A percentile compares a stretch with the other conserved stretches of the same genome.
Evolutionary conservation across 2,797 vertebrate species (phyloP).

Genomic region (Setipinna tenuifilis): DNA sequence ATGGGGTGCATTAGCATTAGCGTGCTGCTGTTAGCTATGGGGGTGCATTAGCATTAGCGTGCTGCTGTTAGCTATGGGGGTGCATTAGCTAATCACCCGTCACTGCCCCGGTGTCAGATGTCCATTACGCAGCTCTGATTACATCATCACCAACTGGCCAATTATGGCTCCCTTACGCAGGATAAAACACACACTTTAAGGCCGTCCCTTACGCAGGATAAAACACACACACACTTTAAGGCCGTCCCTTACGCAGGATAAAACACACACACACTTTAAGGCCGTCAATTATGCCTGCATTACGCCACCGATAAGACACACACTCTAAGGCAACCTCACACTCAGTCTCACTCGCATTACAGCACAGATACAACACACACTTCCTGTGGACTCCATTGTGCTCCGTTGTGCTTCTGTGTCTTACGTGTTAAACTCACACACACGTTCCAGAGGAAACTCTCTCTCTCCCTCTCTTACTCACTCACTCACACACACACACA

Average conservation of each 20-base stretch:
- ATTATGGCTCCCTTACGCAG: no score
- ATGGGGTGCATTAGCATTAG: no score
- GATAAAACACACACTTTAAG: neutral
- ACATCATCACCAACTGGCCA: neutral
- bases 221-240: neutral
- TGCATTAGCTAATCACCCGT: constrained; percentile 5
- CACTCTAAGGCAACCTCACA: neutral
- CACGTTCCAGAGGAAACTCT: no score
- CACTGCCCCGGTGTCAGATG: neutral
- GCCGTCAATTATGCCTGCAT: neutral
- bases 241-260: no score
- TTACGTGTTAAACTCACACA: no score
- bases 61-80: no score
- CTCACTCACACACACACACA: neutral
- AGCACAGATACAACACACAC: no score
- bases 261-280: neutral
- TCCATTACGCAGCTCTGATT: neutral
- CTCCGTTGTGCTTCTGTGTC: no score
- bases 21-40: no score
- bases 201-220: neutral
- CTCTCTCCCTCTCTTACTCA: neutral
- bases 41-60: no score
- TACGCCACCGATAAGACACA: neutral
- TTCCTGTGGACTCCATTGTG: no score
- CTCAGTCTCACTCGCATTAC: no score